A percentile compares a stretch with the other conserved stretches of the same genome.
Conservation (phyloP, 2,888 invertebrate species). For the Caradrina kadenii region DNA sequence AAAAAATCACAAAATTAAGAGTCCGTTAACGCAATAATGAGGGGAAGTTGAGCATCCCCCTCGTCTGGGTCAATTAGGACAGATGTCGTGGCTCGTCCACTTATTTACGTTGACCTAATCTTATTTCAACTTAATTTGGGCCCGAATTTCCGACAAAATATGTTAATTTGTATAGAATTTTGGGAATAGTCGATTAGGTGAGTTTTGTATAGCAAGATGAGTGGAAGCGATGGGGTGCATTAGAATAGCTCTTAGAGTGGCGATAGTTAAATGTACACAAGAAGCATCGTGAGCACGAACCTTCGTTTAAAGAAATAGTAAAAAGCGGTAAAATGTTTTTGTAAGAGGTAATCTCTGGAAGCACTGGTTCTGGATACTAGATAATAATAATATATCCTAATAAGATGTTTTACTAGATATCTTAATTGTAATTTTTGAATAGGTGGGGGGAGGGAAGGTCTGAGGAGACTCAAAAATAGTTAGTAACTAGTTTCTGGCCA, state of each 20-base stretch:
- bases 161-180: conserved; percentile 77
- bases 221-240: conserved; percentile 3
- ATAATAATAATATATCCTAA: too few species aligned
- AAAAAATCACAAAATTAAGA: conserved; percentile 60
- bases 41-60: conserved; percentile 44
- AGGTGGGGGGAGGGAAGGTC: too few species aligned
- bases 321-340: too few species aligned
- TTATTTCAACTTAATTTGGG: conserved; percentile 76
- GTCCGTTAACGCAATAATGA: conserved; percentile 49
- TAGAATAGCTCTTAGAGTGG: background rate
- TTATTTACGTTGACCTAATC: conserved; percentile 78
- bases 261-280: too few species aligned
- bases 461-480: too few species aligned
- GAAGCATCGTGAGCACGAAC: too few species aligned
- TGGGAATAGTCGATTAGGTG: conserved; percentile 54
- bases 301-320: too few species aligned
- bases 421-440: too few species aligned
- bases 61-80: conserved; percentile 69
- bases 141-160: conserved; percentile 76
- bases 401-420: too few species aligned
- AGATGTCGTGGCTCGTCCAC: conserved; percentile 65
- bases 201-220: conserved; percentile 8
- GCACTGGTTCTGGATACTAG: too few species aligned
- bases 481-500: too few species aligned
- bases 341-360: too few species aligned